Evolutionary conservation across 1,140 invertebrate species (phyloP), one percentile per base, ranked within the genome.

Genomic region (Archivesica marissinica): DNA sequence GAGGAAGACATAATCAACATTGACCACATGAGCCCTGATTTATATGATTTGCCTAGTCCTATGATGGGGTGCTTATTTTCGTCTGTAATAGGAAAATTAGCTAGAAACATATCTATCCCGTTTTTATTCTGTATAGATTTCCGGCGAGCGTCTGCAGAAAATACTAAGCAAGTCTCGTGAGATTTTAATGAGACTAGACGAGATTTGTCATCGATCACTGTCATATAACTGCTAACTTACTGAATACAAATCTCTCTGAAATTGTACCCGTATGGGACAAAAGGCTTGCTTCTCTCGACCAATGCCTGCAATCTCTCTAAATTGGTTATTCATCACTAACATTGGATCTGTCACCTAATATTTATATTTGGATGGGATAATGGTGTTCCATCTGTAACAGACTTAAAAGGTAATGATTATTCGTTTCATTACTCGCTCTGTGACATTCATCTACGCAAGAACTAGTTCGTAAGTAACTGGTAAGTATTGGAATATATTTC

Each of bases 171-270:
- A 20, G 25, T 72, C 68, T 72, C 68, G 68, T 20, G 68, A 72
- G 68, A 72, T 47, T 72, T 47, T 3, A 23, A 72, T 72, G 68
- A 72, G 68, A 72, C 39, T 72, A 50, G 28, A 13, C 11, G 68
- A 72, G 68, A 72, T 50, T 72, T 50, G 44, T 50, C 28, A 72
- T 72, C 39, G n/a, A 72, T 72, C 68, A 72, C 50, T 30, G 68
- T 72, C 68, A 50, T 30, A 47, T 47, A n/a, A 47, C 23, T 50
- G 68, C 35, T 72, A 72, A 2, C 20, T 72, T 72, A 13, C 23
- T 72, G 68, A 72, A 72, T 72, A 72, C 68, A 72, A 72, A 72
- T 33, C 28, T 47, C 20, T 17, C n/a, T 20, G 28, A 50, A 52
- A 47, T 72, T 3, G n/a, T 52, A 44, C 44, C 25, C 41, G 39